Conservation (phyloP, 2,113 vertebrate species). For the Prionailurus viverrinus region DNA sequence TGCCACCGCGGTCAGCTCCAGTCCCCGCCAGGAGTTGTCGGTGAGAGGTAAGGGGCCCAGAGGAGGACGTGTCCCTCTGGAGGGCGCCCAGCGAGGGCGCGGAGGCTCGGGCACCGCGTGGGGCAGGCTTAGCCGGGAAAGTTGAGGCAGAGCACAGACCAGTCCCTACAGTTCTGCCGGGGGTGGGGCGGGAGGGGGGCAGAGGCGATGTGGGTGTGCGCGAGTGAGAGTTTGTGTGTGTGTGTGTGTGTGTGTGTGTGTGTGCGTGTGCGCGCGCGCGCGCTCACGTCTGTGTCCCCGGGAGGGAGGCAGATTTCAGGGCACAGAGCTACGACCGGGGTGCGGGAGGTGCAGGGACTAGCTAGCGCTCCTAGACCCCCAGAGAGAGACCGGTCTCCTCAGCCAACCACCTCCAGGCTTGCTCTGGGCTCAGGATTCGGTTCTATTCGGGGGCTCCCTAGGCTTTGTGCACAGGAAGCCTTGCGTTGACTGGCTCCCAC, state of each 20-base stretch:
- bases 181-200: slow-evolving; percentile 60
- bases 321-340: background rate
- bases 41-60: slow-evolving; percentile 84
- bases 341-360: slow-evolving; percentile 19
- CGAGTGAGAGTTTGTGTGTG: background rate
- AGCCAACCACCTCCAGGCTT: slow-evolving; percentile 16
- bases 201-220: slow-evolving; percentile 56
- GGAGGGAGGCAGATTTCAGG: background rate
- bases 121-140: slow-evolving; percentile 59
- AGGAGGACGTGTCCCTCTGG: slow-evolving; percentile 32
- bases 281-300: background rate
- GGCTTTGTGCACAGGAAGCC: slow-evolving; percentile 62
- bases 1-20: slow-evolving; percentile 71
- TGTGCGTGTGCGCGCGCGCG: background rate
- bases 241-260: slow-evolving; percentile 43
- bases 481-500: slow-evolving; percentile 38
- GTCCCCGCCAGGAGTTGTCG: slow-evolving; percentile 69
- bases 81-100: slow-evolving; percentile 52
- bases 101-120: slow-evolving; percentile 11
- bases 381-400: slow-evolving; percentile 9
- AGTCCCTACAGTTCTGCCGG: background rate
- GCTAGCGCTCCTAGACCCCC: background rate
- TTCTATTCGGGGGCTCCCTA: background rate
- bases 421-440: background rate
- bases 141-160: slow-evolving; percentile 62